A percentile compares a stretch with the other conserved stretches of the same genome.
These are phyloP conservation scores for Sorex fumeus DNA, from an alignment of 2,113 vertebrate species.

Conservation along the genomic window DNA sequence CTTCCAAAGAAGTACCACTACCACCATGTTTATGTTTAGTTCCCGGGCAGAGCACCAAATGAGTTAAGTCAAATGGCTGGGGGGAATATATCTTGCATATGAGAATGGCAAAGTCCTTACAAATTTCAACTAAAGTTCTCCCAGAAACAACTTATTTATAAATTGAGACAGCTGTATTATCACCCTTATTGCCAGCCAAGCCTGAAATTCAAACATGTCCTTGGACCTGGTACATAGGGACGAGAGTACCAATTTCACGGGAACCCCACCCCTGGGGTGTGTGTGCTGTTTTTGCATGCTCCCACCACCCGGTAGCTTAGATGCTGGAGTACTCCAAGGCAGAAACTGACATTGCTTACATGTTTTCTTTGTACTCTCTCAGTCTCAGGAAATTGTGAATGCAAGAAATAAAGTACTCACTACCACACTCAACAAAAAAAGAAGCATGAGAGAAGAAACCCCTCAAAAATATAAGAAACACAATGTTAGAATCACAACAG, in stretches of 20 bases:
- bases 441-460: too few species aligned
- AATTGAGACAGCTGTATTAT: background rate
- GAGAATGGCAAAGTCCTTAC: background rate
- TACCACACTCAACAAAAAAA: too few species aligned
- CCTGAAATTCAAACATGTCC: background rate
- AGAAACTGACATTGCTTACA: background rate
- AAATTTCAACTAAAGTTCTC: slow-evolving; percentile 9
- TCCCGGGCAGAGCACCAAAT: fast-evolving
- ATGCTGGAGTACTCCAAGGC: background rate
- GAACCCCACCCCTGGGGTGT: too few species aligned
- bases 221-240: fast-evolving
- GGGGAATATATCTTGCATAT: background rate
- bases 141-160: background rate
- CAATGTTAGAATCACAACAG: too few species aligned
- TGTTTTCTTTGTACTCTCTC: background rate
- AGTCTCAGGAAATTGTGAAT: slow-evolving; percentile 25
- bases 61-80: background rate
- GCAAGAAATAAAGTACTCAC: slow-evolving; percentile 27
- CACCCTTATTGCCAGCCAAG: background rate
- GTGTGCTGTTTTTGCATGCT: background rate
- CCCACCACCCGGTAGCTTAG: background rate
- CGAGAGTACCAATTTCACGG: background rate
- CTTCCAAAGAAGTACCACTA: too few species aligned
- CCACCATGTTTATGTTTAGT: background rate
- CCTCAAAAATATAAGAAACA: too few species aligned